Conservation (phyloP, 2,113 vertebrate species). For the Psettodes erumei region DNA sequence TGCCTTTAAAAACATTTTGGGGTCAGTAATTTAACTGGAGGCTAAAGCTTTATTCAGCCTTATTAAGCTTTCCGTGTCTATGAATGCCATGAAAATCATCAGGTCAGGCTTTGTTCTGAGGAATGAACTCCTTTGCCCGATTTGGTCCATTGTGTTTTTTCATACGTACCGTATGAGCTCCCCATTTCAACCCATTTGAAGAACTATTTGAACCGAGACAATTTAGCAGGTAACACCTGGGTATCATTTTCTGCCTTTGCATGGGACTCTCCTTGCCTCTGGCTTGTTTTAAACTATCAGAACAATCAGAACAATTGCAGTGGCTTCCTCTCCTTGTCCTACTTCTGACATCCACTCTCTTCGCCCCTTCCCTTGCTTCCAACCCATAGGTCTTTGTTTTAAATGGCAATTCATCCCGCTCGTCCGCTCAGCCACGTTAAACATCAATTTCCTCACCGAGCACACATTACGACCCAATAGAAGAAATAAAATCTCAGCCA, state of each 20-base stretch:
- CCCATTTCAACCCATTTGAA: conserved; percentile 63
- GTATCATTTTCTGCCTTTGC: conserved; percentile 71
- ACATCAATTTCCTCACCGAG: conserved; percentile 82
- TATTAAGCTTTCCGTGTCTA: conserved; percentile 51
- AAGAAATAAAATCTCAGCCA: conserved; percentile 81
- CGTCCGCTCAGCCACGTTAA: conserved; percentile 78
- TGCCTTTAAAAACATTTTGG: conserved; percentile 56
- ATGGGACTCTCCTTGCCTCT: conserved; percentile 74
- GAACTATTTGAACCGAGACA: conserved; percentile 67
- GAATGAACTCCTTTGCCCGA: conserved; percentile 49
- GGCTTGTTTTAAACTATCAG: conserved; percentile 70
- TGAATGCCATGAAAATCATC: conserved; percentile 49
- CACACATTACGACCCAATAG: conserved; percentile 81
- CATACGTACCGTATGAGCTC: conserved; percentile 43
- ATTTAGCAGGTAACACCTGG: conserved; percentile 60
- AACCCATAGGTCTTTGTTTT: conserved; percentile 79
- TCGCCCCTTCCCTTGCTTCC: conserved; percentile 57
- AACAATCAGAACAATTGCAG: conserved; percentile 60
- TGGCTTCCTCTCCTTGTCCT: conserved; percentile 71
- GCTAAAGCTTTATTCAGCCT: conserved; percentile 56
- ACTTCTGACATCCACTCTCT: conserved; percentile 58
- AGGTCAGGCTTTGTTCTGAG: conserved; percentile 65
- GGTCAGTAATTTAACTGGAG: conserved; percentile 64
- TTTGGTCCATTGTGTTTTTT: conserved; percentile 66
- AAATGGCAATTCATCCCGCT: conserved; percentile 81